Evolutionary conservation across 1,140 invertebrate genomes (phyloP).

Genomic region (Drosophila suzukii): DNA sequence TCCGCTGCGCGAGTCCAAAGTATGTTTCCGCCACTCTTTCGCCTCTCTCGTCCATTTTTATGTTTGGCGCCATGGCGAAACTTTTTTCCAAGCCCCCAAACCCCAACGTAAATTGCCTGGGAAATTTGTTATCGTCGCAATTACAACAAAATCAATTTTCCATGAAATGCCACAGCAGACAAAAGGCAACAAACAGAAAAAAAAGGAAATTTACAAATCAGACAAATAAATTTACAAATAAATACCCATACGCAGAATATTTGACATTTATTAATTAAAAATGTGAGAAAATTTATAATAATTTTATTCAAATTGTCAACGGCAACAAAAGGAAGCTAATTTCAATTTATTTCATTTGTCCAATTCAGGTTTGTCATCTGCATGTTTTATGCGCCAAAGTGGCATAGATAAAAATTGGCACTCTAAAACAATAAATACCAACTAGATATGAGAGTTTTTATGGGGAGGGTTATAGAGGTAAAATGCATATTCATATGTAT

Average conservation of each 20-base stretch:
- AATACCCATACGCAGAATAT: constrained; percentile 62
- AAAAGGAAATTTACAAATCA: constrained; percentile 65
- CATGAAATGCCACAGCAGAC: constrained; percentile 48
- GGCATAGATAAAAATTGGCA: constrained; percentile 59
- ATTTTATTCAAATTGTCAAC: constrained; percentile 82
- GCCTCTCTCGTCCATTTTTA: constrained; percentile 39
- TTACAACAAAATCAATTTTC: constrained; percentile 63
- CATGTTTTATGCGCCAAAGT: constrained; percentile 19
- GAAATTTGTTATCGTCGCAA: constrained; percentile 67
- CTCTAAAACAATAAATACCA: constrained; percentile 47
- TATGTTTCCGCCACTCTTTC: constrained; percentile 60
- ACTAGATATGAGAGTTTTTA: background rate
- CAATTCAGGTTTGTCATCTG: constrained; percentile 53
- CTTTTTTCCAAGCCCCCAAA: background rate
- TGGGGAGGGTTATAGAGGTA: no score
- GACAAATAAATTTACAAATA: constrained; percentile 79
- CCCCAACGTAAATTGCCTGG: constrained; percentile 24
- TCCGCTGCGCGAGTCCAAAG: constrained; percentile 63
- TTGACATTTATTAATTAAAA: constrained; percentile 83
- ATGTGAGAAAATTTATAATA: constrained; percentile 76
- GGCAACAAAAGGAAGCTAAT: constrained; percentile 80
- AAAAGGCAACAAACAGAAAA: constrained; percentile 22
- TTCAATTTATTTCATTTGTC: constrained; percentile 77
- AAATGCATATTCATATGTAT: no score
- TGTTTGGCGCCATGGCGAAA: constrained; percentile 42